These are phyloP conservation scores for Torymus texanus DNA, from an alignment of 2,888 invertebrate genomes.

Conservation along the genomic window DNA sequence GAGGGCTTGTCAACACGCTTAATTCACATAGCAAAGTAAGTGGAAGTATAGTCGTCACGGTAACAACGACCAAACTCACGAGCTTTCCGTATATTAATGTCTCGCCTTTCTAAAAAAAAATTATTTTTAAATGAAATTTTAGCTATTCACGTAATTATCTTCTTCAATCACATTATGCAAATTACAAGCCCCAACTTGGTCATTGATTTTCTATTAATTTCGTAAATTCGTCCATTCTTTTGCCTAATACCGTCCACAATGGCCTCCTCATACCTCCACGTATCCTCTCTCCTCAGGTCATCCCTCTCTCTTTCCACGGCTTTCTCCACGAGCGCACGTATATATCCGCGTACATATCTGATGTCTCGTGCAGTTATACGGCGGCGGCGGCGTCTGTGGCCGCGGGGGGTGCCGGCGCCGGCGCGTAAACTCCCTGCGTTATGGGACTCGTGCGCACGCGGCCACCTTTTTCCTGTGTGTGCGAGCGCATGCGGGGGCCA, in stretches of 20 bases:
- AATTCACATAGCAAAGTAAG: constrained; percentile 29
- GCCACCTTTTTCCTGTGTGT: constrained; percentile 20
- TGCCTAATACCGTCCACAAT: too few species aligned
- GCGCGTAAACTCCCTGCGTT: constrained; percentile 74
- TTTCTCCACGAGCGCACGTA: constrained; percentile 1
- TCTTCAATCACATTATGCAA: too few species aligned
- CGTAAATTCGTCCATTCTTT: too few species aligned
- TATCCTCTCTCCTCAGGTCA: too few species aligned
- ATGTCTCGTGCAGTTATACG: constrained; percentile 62
- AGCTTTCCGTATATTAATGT: too few species aligned
- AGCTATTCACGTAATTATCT: too few species aligned
- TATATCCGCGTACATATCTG: not conserved
- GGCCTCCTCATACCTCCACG: too few species aligned
- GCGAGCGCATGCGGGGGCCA: not conserved
- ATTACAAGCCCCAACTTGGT: too few species aligned
- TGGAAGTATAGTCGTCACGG: constrained; percentile 65
- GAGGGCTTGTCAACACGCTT: constrained; percentile 25
- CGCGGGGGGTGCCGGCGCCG: constrained; percentile 76
- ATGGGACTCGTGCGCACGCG: constrained; percentile 66
- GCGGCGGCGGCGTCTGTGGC: constrained; percentile 74
- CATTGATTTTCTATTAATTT: too few species aligned
- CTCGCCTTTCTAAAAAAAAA: too few species aligned
- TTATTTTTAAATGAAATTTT: too few species aligned
- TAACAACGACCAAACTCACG: constrained; percentile 71
- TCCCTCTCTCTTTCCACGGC: not conserved